Evolutionary conservation across 1,140 invertebrate species (phyloP), one percentile per base, ranked within the genome.

Genomic region (Druon quercuslanigerum): DNA sequence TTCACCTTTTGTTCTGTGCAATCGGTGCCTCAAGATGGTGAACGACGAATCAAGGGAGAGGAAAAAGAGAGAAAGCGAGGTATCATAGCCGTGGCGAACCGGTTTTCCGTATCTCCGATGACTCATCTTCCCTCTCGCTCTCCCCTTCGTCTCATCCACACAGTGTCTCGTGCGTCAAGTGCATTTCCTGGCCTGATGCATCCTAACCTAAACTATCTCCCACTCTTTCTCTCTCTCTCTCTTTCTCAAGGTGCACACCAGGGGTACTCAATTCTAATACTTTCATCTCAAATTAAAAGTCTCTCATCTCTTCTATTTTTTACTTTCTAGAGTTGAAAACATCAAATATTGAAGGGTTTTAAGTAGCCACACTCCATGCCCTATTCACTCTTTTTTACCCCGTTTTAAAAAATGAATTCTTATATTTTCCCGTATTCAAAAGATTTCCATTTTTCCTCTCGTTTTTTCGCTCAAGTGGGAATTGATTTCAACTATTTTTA

Each of bases 61-160:
- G 20, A 74, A 46, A 46, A 11, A 11, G 9, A 46, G 72, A 56
- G 71, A 52, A 52, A 72, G 54, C 20, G 71, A 8, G 52, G 73
- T 72, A 52, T 79, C 80, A 77, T 73, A 84, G 81, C 78, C 81
- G 79, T 80, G 85, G 83, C 83, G 79, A 90, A 90, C 89, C 89
- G 88, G 89, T 90, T 90, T 90, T 85, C 85, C 84, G 88, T 90
- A 89, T 90, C 89, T 90, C 84, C 84, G 88, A 90, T 90, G 89
- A 90, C 84, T 91, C 89, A 91, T 89, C 88, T 83, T 82, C 80
- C 54, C 73, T 79, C 83, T 81, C 83, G 81, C 84, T 80, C 80
- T 73, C 50, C 56, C n/a, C 72, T 17, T 71, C 66, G 25, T 25
- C 51, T 70, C 51, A 79, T 50, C 71, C 50, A 57, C 40, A 54